phyloP scores from a whole-genome alignment of 1,140 invertebrate genomes.

The Batillaria attramentaria region DNA sequence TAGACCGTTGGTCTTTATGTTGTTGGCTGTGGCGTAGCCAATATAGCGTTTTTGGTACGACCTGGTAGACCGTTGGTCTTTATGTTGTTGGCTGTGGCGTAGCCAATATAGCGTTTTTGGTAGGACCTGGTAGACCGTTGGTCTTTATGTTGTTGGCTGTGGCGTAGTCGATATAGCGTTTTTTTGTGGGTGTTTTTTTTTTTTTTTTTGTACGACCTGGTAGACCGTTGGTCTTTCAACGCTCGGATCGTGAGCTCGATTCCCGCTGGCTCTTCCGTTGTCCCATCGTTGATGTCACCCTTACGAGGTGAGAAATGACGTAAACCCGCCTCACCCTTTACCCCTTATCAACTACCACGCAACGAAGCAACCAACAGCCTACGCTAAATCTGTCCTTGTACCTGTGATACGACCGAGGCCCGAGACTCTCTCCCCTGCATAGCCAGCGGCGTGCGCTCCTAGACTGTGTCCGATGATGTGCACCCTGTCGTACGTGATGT shows the following conservation, averaged over 20 bases:
- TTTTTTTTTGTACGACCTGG: too few species aligned
- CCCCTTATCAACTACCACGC: background rate
- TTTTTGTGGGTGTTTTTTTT: too few species aligned
- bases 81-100: too few species aligned
- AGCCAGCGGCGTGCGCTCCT: constrained; percentile 66
- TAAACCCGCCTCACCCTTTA: background rate
- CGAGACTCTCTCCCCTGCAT: constrained; percentile 56
- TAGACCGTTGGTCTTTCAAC: background rate
- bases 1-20: too few species aligned
- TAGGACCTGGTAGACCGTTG: too few species aligned
- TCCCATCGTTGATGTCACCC: background rate
- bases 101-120: too few species aligned
- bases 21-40: too few species aligned
- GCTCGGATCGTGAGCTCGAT: background rate
- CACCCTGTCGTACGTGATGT: constrained; percentile 59
- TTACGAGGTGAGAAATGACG: background rate
- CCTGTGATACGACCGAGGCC: constrained; percentile 82
- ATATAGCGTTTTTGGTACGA: too few species aligned
- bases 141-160: too few species aligned
- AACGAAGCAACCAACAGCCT: too few species aligned
- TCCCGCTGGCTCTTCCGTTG: background rate
- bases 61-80: too few species aligned
- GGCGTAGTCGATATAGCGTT: too few species aligned
- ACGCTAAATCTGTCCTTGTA: constrained; percentile 19
- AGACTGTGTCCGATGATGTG: constrained; percentile 68